These are phyloP conservation scores for Hydrophis major DNA, from an alignment of 2,797 vertebrate species.

Conservation along the genomic window DNA sequence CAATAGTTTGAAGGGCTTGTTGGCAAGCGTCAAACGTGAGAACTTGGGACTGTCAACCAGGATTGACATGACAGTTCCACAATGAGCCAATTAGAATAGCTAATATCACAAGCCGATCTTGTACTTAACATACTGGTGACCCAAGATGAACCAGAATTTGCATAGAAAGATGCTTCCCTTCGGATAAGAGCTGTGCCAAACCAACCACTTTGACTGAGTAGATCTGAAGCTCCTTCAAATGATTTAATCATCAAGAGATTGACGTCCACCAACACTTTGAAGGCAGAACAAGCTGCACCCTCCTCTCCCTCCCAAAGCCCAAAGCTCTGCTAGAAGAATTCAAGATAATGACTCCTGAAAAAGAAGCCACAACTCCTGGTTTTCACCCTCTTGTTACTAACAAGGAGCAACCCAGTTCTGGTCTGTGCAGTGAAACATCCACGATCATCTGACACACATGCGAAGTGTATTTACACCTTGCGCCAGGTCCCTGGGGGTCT, in stretches of 20 bases:
- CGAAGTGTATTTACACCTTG: neutral
- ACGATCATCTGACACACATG: neutral
- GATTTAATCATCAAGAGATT: neutral
- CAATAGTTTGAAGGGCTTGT: constrained; percentile 72
- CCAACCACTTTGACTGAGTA: neutral
- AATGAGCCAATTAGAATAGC: constrained; percentile 73
- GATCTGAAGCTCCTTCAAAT: neutral
- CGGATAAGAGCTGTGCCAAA: neutral
- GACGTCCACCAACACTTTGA: neutral
- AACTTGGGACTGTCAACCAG: constrained; percentile 72
- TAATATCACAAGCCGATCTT: constrained; percentile 66
- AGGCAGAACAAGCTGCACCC: neutral
- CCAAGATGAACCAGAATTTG: constrained; percentile 62
- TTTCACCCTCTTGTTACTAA: neutral
- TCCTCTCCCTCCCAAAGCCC: neutral
- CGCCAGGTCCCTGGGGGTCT: neutral
- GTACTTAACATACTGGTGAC: constrained; percentile 67
- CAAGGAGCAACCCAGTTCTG: neutral
- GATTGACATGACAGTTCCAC: constrained; percentile 67
- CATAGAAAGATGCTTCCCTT: neutral
- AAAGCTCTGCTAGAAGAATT: neutral
- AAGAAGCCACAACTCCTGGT: neutral
- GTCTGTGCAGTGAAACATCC: neutral
- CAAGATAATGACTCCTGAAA: neutral
- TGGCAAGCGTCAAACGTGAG: constrained; percentile 69